Conservation (phyloP, 2,797 vertebrate species). For the Leptoclinus maculatus region DNA sequence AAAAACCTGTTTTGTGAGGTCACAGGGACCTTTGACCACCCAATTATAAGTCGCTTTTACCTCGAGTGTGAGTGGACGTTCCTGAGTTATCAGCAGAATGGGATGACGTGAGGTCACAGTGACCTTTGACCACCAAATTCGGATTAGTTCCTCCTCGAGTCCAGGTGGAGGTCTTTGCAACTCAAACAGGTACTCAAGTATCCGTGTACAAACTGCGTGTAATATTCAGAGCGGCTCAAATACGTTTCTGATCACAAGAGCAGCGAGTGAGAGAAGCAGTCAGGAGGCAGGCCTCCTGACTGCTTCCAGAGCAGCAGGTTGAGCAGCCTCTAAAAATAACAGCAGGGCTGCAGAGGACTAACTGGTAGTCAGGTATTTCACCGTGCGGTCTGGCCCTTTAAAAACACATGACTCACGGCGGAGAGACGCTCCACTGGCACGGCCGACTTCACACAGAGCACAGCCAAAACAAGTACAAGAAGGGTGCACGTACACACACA, state of each 20-base stretch:
- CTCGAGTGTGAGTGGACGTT: background rate
- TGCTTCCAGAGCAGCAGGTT: slow-evolving; percentile 51
- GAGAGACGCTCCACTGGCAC: background rate
- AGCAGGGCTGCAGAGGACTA: slow-evolving; percentile 20
- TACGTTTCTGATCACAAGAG: background rate
- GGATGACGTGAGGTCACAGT: background rate
- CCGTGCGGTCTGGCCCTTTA: slow-evolving; percentile 6
- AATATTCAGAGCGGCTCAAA: background rate
- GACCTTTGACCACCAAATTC: background rate
- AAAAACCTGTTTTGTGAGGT: too few relatives aligned
- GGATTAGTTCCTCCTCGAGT: too few relatives aligned
- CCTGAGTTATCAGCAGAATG: too few relatives aligned
- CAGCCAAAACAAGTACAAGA: slow-evolving; percentile 28
- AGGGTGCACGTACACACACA: background rate
- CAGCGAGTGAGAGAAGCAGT: background rate
- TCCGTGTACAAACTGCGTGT: background rate
- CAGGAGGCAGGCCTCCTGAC: background rate
- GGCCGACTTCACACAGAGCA: slow-evolving; percentile 11
- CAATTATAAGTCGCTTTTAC: background rate
- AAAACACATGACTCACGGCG: slow-evolving; percentile 29
- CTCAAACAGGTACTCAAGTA: background rate
- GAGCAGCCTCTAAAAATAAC: slow-evolving; percentile 55
- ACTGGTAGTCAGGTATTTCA: slow-evolving; percentile 34
- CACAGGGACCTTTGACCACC: too few relatives aligned
- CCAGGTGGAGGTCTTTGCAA: background rate